These are phyloP conservation scores for Linnaemya vulpina DNA, from an alignment of 2,888 invertebrate species.

Conservation along the genomic window DNA sequence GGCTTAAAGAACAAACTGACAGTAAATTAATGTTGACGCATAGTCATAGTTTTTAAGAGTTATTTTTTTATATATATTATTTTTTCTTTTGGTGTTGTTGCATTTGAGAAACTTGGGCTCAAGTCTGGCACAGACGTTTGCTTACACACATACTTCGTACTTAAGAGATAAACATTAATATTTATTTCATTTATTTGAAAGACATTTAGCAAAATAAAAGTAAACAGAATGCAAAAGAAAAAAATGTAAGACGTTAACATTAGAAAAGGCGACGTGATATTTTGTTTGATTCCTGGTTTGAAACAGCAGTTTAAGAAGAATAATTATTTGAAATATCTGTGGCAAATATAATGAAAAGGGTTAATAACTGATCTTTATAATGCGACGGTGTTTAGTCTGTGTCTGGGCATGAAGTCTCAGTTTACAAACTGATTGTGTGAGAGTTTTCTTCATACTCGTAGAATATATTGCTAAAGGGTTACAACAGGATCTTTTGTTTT, in stretches of 20 bases:
- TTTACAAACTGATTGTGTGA: conserved; percentile 3
- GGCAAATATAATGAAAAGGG: not conserved
- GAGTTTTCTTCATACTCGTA: not conserved
- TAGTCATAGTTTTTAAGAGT: conserved; percentile 67
- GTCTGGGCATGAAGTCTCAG: not conserved
- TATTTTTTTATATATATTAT: conserved; percentile 26
- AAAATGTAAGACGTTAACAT: conserved; percentile 79
- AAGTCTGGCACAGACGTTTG: conserved; percentile 41
- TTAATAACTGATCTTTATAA: not conserved
- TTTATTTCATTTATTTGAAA: conserved; percentile 66
- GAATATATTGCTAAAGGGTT: not conserved
- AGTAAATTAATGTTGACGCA: conserved; percentile 81
- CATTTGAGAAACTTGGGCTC: conserved; percentile 53
- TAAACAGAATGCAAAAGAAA: conserved; percentile 69
- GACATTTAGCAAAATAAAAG: conserved; percentile 65
- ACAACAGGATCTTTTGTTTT: not conserved
- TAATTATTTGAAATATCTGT: not conserved
- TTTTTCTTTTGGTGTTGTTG: conserved; percentile 7
- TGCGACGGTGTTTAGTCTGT: not conserved
- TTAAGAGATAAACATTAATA: conserved; percentile 72
- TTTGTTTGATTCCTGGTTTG: not conserved
- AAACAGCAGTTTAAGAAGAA: not conserved
- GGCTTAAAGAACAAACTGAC: conserved; percentile 81
- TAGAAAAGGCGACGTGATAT: conserved; percentile 60
- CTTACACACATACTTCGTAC: conserved; percentile 61